phyloP scores from a whole-genome alignment of 2,797 vertebrate genomes.

The Enteromius trimaculatus region DNA sequence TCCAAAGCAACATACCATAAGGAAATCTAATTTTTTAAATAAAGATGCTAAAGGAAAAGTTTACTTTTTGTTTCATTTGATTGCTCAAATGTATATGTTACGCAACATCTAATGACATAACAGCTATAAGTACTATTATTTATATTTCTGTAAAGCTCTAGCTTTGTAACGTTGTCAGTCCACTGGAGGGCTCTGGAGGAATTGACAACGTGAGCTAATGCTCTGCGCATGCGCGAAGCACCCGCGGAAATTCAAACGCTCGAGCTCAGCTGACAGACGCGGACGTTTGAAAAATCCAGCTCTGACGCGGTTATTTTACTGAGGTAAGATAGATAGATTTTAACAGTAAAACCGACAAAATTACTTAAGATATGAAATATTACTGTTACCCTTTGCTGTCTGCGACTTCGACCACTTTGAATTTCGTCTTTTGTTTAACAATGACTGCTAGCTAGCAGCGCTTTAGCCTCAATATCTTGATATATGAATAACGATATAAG shows the following conservation, averaged over 20 bases:
- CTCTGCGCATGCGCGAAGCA: slow-evolving; percentile 53
- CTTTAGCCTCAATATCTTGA: background rate
- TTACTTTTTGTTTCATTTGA: background rate
- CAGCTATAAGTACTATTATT: background rate
- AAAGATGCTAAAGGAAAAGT: background rate
- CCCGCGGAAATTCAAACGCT: slow-evolving; percentile 80
- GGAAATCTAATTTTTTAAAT: background rate
- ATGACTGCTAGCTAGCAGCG: background rate
- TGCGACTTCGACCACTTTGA: background rate
- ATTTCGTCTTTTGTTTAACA: background rate
- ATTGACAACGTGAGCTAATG: too few species aligned
- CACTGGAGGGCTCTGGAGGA: slow-evolving; percentile 3
- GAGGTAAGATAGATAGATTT: slow-evolving; percentile 37
- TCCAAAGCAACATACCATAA: background rate
- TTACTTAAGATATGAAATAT: background rate
- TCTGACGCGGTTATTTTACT: slow-evolving; percentile 2
- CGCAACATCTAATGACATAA: background rate
- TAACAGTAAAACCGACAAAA: background rate
- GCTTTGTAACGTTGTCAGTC: background rate
- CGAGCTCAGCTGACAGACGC: slow-evolving; percentile 39
- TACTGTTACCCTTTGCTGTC: background rate
- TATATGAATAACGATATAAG: background rate
- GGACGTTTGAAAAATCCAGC: background rate
- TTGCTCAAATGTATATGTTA: background rate
- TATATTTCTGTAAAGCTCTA: background rate